Base-by-base conservation (phyloP, 2,888 invertebrate genomes). In the Agonopterix alstromeriana region DNA sequence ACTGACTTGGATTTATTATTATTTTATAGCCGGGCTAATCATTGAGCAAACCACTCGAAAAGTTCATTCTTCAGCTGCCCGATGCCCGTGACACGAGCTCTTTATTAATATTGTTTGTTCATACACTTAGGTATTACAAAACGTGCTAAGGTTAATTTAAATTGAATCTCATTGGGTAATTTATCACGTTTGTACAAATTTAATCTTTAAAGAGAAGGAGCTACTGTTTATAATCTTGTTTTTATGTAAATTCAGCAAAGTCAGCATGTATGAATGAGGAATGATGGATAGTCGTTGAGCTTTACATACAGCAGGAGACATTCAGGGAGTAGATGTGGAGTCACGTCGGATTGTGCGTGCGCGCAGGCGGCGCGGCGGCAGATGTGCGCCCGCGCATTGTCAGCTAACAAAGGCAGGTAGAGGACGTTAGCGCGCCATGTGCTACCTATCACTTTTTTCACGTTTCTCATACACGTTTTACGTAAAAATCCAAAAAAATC, bases 391-490 rank as follows among this genome's bases (percentile, higher is more conserved):
- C 61, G 62, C 63, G 70, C 75, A 83, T 87, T 85, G 87, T 87
- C 67, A 66, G 60, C 57, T 68, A 77, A 87, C 86, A 87, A 88
- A 88, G 67, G 84, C 86, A 87, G 87, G 87, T 87, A 87, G 77
- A 77, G 69, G 72, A 79, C 77, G 73, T 68, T 72, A 67, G 65
- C 68, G 61, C 70, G 77, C 86, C 87, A 88, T 88, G 84, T 88
- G 87, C 82, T 77, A 61, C 77, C 69, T 85, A 87, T 87, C 82
- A 87, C 74, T 86, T 87, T 87, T 87, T 84, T 12, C 77, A 78
- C 70, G 65, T 69, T n/a, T 64, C 67, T 69, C 63, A 60, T 60
- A 70, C 65, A 71, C 68, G 78, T 86, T 86, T 85, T 82, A 83
- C 79, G 73, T 77, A 70, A 81, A 77, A 81, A 70, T 67, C 61